Evolutionary conservation across 1,140 invertebrate genomes (phyloP), one percentile per base, ranked within the genome.

Genomic region (Venturia canescens): DNA sequence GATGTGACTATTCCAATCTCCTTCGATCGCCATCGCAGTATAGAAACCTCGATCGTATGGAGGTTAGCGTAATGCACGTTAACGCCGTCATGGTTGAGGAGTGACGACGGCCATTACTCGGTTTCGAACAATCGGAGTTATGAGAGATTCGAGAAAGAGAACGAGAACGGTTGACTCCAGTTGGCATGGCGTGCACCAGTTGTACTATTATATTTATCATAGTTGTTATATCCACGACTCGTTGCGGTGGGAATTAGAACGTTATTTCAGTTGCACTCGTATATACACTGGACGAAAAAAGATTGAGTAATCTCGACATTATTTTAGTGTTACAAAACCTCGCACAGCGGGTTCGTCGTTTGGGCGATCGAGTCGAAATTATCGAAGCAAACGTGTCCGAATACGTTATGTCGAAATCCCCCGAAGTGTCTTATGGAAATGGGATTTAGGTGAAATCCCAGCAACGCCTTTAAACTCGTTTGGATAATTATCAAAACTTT

Each of bases 41-140:
- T 44, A 44, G 38, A 44, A 44, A 9, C 5, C 13, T 44, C 13
- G 7, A 44, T 44, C 0, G 13, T 9, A 29, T 34, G 18, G 15
- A 57, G 48, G 18, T 6, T 71, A 71, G 21, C 21, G 38, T 74
- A 74, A 29, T 50, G 50, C 69, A 53, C 38, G 48, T 74, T 74
- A 74, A 74, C 44, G n/a, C 44, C 44, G 71, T 74, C 71, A 74
- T 48, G 71, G 23, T 74, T 74, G 23, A 26, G 18, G 44, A 74
- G 71, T 74, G 71, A 74, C 71, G 71, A 74, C 71, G 48, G 71
- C 23, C 48, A 53, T 74, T 74, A 74, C 26, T 53, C 44, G 38
- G 23, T 48, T 29, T 74, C 71, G 71, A 74, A 74, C 71, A 74
- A 74, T 74, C 69, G 69, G 69, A 71, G 48, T 38, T 23, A 15